Evolutionary conservation across 2,797 vertebrate species (phyloP), one percentile per base, ranked within the genome.

Genomic region (Meda fulgida): DNA sequence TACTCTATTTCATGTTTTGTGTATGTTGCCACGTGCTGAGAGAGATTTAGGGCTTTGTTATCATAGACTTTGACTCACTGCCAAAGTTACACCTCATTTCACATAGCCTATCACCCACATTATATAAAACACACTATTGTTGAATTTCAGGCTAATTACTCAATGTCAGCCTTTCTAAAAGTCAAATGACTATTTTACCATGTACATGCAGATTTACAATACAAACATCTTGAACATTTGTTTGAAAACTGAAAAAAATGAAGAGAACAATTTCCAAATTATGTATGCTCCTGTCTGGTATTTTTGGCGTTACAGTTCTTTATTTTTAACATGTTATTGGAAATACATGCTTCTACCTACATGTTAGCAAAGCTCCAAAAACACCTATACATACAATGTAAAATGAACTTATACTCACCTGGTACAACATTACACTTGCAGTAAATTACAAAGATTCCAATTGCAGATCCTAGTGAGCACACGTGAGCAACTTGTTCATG

Each of bases 81-180:
- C 84, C 81, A 89, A 81, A 46, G 67, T 53, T 78, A 84, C 73
- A 84, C 55, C 31, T 87, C 63, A 86, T 86, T 85, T 87, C 29
- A 86, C 60, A 72, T 43, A 31, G 31, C 31, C 31, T 31, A 71
- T 76, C 29, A 72, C 40, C 63, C 78, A 29, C 43, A 63, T 86
- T 55, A 82, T 80, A 84, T 82, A 80, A 80, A 84, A 87, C 73
- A 82, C 75, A 73, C 86, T 53, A 58, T 78, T 51, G 75, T 19
- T 70, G 31, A 21, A 78, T 78, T 78, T 72, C 78, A 43, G 67
- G 48, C 34, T 34, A 51, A 72, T 55, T 73, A 40, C 78, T 87
- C 83, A 78, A 83, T 69, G 80, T 78, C 79, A 87, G 69, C 69
- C 36, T 70, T 81, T 78, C 31, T 36, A 36, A 69, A 75, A 36